Evolutionary conservation across 1,140 invertebrate genomes (phyloP).

Genomic region (Apis laboriosa): DNA sequence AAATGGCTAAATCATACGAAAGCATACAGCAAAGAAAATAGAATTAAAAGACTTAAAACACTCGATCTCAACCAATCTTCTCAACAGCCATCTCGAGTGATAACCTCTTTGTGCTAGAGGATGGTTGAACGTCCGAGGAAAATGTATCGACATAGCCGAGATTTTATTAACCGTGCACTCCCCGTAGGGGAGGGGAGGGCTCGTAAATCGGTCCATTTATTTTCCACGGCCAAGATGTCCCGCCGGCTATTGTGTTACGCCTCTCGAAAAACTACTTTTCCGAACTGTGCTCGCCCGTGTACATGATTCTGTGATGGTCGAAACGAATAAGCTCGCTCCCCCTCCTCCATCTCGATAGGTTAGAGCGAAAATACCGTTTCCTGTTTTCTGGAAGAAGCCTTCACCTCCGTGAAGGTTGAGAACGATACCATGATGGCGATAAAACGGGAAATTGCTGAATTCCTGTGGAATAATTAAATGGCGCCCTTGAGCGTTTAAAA

Average conservation of each 20-base stretch:
- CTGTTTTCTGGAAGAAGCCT: constrained; percentile 24
- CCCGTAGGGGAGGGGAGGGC: neutral
- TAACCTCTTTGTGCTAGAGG: neutral
- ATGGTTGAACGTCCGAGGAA: constrained; percentile 21
- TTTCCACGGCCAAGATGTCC: constrained; percentile 53
- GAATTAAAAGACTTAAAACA: neutral
- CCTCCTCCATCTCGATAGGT: neutral
- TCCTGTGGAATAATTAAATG: constrained; percentile 62
- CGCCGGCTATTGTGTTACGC: constrained; percentile 33
- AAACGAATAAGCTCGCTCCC: constrained; percentile 29
- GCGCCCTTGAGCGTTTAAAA: constrained; percentile 31
- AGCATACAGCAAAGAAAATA: neutral
- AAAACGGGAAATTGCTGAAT: constrained; percentile 63
- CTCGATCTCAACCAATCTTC: neutral
- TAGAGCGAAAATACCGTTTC: constrained; percentile 18
- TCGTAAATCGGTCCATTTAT: constrained; percentile 75
- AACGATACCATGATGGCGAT: constrained; percentile 48
- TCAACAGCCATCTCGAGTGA: neutral
- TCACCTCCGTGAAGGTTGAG: constrained; percentile 13
- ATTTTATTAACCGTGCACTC: constrained; percentile 68
- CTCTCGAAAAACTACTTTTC: constrained; percentile 43
- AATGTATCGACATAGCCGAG: constrained; percentile 61
- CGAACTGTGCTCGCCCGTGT: constrained; percentile 4
- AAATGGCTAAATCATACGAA: neutral
- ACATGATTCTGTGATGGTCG: neutral